These are phyloP conservation scores for Spialia ferax DNA, from an alignment of 2,888 invertebrate genomes.

Conservation along the genomic window DNA sequence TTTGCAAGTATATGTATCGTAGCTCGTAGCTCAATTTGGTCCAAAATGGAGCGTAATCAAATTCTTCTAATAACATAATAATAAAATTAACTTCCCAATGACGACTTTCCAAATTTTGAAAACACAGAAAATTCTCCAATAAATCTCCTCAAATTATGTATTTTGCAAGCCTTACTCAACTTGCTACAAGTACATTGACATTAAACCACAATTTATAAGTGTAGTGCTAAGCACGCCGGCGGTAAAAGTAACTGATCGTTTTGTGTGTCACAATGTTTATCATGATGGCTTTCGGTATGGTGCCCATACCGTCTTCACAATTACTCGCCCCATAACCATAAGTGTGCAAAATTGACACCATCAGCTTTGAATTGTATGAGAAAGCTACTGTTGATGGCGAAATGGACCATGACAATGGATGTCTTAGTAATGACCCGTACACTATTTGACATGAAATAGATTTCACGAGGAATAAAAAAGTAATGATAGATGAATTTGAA, in stretches of 20 bases:
- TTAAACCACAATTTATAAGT: conserved; percentile 60
- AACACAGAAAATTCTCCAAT: too few relatives aligned
- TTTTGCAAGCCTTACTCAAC: conserved; percentile 52
- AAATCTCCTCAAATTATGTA: not conserved
- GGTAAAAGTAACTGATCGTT: conserved; percentile 60
- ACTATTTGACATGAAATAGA: conserved; percentile 24
- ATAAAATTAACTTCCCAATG: too few relatives aligned
- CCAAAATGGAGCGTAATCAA: too few relatives aligned
- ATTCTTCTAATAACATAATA: too few relatives aligned
- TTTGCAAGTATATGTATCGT: too few relatives aligned
- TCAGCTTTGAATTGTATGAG: conserved; percentile 25
- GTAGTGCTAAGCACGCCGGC: conserved; percentile 34
- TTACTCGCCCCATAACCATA: conserved; percentile 21
- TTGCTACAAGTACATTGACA: conserved; percentile 50
- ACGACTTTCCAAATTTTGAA: too few relatives aligned
- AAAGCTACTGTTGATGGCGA: conserved; percentile 28
- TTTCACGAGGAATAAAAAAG: conserved; percentile 12
- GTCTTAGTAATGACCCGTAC: conserved; percentile 7
- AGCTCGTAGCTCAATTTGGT: too few relatives aligned
- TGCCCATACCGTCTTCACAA: conserved; percentile 28
- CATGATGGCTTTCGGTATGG: conserved; percentile 34
- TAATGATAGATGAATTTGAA: not conserved
- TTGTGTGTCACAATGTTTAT: conserved; percentile 60
- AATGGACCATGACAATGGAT: conserved; percentile 28
- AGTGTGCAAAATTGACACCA: conserved; percentile 39